Evolutionary conservation across 1,140 invertebrate species (phyloP).

Genomic region (Eufriesea mexicana): DNA sequence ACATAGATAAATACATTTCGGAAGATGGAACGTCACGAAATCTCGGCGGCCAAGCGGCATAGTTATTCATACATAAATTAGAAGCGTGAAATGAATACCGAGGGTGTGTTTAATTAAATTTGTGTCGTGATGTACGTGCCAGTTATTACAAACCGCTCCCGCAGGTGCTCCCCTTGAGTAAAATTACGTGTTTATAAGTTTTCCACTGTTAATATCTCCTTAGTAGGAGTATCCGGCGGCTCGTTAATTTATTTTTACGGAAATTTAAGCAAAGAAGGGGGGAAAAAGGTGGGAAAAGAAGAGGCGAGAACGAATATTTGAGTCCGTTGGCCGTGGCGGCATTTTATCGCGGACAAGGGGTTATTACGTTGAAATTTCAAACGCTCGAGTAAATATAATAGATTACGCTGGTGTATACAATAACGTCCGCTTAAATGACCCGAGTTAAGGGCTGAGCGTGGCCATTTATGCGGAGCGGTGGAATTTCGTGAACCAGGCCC

Average conservation of each 20-base stretch:
- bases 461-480: no score
- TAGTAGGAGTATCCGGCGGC: background rate
- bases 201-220: constrained; percentile 45
- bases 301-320: background rate
- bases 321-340: background rate
- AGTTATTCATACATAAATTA: constrained; percentile 81
- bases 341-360: background rate
- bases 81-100: constrained; percentile 78
- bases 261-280: background rate
- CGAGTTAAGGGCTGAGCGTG: no score
- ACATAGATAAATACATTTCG: constrained; percentile 61
- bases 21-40: constrained; percentile 65
- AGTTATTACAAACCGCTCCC: constrained; percentile 77
- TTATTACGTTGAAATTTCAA: constrained; percentile 20
- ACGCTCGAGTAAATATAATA: constrained; percentile 23
- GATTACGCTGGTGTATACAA: background rate
- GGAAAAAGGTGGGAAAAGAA: background rate
- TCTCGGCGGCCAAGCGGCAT: constrained; percentile 69
- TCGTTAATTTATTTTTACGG: constrained; percentile 38
- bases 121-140: constrained; percentile 79
- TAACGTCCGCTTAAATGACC: no score
- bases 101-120: constrained; percentile 81
- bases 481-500: no score
- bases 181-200: constrained; percentile 74
- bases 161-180: constrained; percentile 53